Base-by-base conservation (phyloP, 2,113 vertebrate genomes). In the Ellobius talpinus region DNA sequence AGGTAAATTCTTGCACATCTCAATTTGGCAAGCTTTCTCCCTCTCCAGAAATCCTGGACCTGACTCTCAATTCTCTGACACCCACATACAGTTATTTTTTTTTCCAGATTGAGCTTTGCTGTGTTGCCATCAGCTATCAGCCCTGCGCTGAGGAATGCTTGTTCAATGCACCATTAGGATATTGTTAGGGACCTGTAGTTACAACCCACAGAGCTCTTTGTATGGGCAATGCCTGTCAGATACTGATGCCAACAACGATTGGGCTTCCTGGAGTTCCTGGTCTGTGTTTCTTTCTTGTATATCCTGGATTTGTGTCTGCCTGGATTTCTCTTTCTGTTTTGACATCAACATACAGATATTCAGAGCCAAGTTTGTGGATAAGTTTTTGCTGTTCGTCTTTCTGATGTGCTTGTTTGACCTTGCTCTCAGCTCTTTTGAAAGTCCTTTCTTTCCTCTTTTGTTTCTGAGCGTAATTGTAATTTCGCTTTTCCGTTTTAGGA, bases 1-100 rank as follows among this genome's bases (percentile, higher is more conserved):
- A 94, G 63, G 86, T 78, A 63, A 93, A 88, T 70, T 92, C 36
- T 95, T 82, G 78, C 77, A 72, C 63, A 84, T 95, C 82, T 96
- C 58, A 50, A 33, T 97, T 95, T 89, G 73, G 45, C 55, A 45
- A 63, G 58, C 12, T 87, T 95, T 52, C 66, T 23, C 42, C 70
- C 36, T 92, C 76, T 17, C 16, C 61, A 5, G 33, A 24, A 45
- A 92, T 81, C 52, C 47, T 78, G 45, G 8, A 21, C 73, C 90
- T 81, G 52, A 50, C 72, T 90, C 65, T 81, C 45, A 13, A 50
- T 50, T 86, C 36, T 79, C 45, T 2, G 14, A 21, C 17, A 29
- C 92, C 61, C 86, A 94, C 94, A 47, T 39, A 39, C 78, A 88
- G 23, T 36, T 33, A 58, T 58, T 55, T 63, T 55, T 42, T 78